phyloP scores from a whole-genome alignment of 92 coral and sea anemone species.

The Metridium senile region DNA sequence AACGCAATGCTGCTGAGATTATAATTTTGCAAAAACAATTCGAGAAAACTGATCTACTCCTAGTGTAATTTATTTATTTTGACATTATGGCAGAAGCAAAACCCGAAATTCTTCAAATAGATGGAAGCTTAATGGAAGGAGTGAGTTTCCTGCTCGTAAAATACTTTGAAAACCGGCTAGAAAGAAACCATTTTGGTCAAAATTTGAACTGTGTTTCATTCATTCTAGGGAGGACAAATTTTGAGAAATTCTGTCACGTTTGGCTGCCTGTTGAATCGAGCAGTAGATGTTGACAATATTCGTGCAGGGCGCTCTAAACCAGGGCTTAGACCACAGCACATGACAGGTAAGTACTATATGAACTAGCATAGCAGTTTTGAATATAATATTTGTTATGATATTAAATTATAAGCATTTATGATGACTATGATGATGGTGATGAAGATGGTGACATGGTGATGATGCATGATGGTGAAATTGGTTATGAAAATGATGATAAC shows the following conservation, averaged over 20 bases:
- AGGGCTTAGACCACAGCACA: conserved; percentile 82
- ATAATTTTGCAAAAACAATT: too few relatives aligned
- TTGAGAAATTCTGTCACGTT: conserved; percentile 80
- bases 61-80: too few relatives aligned
- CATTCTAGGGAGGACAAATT: conserved; percentile 66
- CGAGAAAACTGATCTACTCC: too few relatives aligned
- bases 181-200: background rate
- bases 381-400: too few relatives aligned
- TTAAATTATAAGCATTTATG: too few relatives aligned
- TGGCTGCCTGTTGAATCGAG: conserved; percentile 67
- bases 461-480: background rate
- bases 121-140: conserved; percentile 92
- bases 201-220: background rate
- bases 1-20: too few relatives aligned
- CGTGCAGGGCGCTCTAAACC: conserved; percentile 82
- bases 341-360: conserved; percentile 57
- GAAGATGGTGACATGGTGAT: background rate
- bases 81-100: conserved; percentile 58
- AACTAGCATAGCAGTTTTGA: background rate
- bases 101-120: conserved; percentile 48
- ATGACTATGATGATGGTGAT: background rate
- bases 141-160: conserved; percentile 33
- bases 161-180: background rate
- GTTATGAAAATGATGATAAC: background rate
- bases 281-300: conserved; percentile 69